Evolutionary conservation across 1,140 invertebrate genomes (phyloP).

Genomic region (Drosophila parabipectinata): DNA sequence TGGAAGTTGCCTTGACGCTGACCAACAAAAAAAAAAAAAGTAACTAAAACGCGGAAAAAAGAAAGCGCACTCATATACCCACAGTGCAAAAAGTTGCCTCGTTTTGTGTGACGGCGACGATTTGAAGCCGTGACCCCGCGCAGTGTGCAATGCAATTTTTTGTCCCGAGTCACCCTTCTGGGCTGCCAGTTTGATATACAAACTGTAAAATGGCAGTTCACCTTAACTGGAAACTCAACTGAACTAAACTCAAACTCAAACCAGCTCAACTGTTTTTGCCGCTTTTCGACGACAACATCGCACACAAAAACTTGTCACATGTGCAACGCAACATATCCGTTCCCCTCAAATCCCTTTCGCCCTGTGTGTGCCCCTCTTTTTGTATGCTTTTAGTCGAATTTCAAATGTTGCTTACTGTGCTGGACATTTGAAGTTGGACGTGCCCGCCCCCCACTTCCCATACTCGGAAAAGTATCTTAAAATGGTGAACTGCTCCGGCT

Average conservation of each 20-base stretch:
- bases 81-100: constrained; percentile 48
- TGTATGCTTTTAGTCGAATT: constrained; percentile 74
- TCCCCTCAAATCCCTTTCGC: constrained; percentile 4
- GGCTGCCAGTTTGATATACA: constrained; percentile 69
- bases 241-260: constrained; percentile 60
- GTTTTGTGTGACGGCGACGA: constrained; percentile 67
- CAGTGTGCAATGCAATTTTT: constrained; percentile 45
- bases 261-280: constrained; percentile 62
- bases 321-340: constrained; percentile 75
- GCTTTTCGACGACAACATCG: constrained; percentile 46
- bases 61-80: constrained; percentile 10
- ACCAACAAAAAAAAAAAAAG: constrained; percentile 20
- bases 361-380: constrained; percentile 23
- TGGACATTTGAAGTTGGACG: constrained; percentile 65
- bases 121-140: constrained; percentile 73
- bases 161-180: constrained; percentile 21
- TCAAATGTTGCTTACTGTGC: constrained; percentile 80
- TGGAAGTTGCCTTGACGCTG: constrained; percentile 55
- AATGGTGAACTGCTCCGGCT: constrained; percentile 26
- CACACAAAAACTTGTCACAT: constrained; percentile 74
- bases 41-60: constrained; percentile 9
- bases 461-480: constrained; percentile 25
- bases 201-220: constrained; percentile 78
- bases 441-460: constrained; percentile 18
- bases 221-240: constrained; percentile 69